Conservation (phyloP, 2,888 invertebrate genomes). For the Eupithecia dodoneata region DNA sequence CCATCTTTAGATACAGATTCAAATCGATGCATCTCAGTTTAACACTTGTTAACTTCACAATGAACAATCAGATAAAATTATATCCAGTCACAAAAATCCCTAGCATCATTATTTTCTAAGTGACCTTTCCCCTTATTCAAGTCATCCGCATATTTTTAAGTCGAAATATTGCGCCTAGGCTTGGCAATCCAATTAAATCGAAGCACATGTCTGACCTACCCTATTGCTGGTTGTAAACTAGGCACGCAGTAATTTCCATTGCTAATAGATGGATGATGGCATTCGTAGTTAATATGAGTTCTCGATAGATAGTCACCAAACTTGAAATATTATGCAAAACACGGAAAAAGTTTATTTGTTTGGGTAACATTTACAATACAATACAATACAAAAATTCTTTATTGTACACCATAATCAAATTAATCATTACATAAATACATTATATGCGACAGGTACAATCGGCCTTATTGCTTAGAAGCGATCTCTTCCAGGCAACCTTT, state of each 20-base stretch:
- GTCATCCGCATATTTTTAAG: not conserved
- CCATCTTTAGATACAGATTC: no score
- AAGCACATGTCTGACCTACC: constrained; percentile 77
- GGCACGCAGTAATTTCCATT: constrained; percentile 74
- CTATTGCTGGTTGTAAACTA: constrained; percentile 71
- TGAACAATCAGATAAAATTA: no score
- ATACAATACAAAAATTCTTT: no score
- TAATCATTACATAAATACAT: no score
- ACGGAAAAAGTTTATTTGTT: not conserved
- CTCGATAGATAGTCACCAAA: constrained; percentile 30
- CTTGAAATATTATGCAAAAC: not conserved
- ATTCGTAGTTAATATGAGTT: constrained; percentile 52
- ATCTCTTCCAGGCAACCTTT: no score
- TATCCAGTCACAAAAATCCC: no score
- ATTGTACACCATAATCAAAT: no score
- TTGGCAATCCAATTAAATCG: constrained; percentile 50
- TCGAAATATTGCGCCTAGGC: not conserved
- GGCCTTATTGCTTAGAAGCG: no score
- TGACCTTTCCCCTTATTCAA: not conserved
- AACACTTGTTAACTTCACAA: no score
- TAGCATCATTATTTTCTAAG: no score
- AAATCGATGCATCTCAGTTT: no score
- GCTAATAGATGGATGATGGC: constrained; percentile 66
- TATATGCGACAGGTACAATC: no score
- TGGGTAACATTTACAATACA: not conserved